Percentiles rank a stretch among this genome's conserved stretches.
Conservation (phyloP, 2,113 vertebrate genomes). For the Myodes glareolus region DNA sequence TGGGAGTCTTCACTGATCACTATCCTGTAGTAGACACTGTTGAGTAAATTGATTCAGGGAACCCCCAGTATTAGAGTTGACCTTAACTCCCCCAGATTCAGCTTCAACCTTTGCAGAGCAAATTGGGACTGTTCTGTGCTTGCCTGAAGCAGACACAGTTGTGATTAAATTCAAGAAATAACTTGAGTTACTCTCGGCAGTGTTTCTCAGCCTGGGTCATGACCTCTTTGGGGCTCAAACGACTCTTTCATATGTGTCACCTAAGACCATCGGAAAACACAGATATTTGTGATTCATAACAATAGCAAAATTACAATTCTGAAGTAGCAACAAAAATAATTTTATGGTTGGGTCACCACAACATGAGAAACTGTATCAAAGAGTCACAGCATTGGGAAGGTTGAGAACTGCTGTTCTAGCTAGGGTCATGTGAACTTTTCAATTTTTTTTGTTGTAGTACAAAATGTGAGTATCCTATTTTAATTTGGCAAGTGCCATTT, state of each 20-base stretch:
- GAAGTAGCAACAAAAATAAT: not conserved
- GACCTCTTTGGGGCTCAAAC: not conserved
- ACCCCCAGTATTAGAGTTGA: not conserved
- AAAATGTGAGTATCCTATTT: not conserved
- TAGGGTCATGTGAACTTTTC: not conserved
- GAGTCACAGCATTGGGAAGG: not conserved
- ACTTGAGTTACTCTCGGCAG: not conserved
- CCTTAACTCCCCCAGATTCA: not conserved
- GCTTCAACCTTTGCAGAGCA: not conserved
- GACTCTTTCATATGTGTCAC: not conserved
- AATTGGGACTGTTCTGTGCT: not conserved
- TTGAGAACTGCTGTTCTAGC: not conserved
- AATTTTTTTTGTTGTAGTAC: not conserved
- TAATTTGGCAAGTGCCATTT: not conserved
- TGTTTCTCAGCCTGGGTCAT: not conserved
- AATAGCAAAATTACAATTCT: not conserved
- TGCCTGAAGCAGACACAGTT: not conserved
- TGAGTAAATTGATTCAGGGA: constrained; percentile 26
- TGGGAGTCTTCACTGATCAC: constrained; percentile 36
- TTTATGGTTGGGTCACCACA: not conserved
- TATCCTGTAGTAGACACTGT: not conserved
- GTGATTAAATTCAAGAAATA: not conserved
- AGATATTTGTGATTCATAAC: not conserved
- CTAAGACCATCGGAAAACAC: not conserved
- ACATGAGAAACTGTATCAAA: not conserved